Evolutionary conservation across 2,888 invertebrate genomes (phyloP).

Genomic region (Caenorhabditis angaria): DNA sequence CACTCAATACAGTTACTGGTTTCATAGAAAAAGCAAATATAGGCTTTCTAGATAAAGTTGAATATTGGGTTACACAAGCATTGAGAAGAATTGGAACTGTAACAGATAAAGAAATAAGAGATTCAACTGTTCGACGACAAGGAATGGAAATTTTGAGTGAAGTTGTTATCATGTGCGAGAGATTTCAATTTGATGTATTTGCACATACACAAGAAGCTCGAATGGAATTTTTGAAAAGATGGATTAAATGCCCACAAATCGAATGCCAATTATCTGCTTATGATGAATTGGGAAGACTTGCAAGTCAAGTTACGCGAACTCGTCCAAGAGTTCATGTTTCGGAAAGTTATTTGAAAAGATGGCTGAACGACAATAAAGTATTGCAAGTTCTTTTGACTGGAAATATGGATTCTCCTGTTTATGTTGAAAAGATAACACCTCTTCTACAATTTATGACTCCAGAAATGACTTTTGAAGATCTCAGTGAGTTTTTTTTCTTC

Average conservation of each 20-base stretch:
- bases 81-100: constrained; percentile 25
- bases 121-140: constrained; percentile 23
- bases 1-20: constrained; percentile 21
- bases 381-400: constrained; percentile 58
- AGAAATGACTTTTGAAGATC: constrained; percentile 74
- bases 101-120: constrained; percentile 35
- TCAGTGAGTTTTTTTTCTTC: constrained; percentile 68
- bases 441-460: constrained; percentile 76
- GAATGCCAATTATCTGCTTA: constrained; percentile 35
- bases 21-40: constrained; percentile 17
- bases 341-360: constrained; percentile 36
- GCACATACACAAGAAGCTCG: constrained; percentile 3
- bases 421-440: constrained; percentile 75
- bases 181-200: constrained; percentile 11
- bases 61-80: constrained; percentile 19
- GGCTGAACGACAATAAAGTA: constrained; percentile 43
- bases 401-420: constrained; percentile 75
- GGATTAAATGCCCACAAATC: constrained; percentile 45
- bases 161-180: constrained; percentile 29
- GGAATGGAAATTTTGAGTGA: constrained; percentile 29
- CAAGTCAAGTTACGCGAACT: constrained; percentile 22
- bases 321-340: constrained; percentile 23
- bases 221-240: constrained; percentile 34
- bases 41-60: constrained; percentile 15
- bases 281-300: constrained; percentile 36